Percentiles rank a stretch among this genome's conserved stretches.
These are phyloP conservation scores for Chelonus insularis DNA, from an alignment of 1,140 invertebrate species.

Conservation along the genomic window DNA sequence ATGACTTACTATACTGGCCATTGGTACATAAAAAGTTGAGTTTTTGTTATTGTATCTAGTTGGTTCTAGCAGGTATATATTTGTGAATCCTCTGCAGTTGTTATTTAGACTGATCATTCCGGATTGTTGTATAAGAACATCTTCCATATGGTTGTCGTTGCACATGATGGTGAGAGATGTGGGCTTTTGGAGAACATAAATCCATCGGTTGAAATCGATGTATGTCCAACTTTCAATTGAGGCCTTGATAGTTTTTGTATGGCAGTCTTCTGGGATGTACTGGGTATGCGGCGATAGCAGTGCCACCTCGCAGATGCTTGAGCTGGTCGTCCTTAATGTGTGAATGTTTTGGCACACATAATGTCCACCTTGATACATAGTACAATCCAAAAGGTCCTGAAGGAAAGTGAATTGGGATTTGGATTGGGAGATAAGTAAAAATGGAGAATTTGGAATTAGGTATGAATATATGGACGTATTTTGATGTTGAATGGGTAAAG, in stretches of 20 bases:
- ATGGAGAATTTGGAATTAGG: too few relatives aligned
- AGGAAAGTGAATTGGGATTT: too few relatives aligned
- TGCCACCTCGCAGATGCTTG: neutral
- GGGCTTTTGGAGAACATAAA: slow-evolving; percentile 24
- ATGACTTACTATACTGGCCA: slow-evolving; percentile 7
- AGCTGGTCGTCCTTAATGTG: neutral
- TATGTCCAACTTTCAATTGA: slow-evolving; percentile 23
- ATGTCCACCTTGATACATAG: neutral
- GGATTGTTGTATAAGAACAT: slow-evolving; percentile 1
- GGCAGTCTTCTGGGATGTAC: slow-evolving; percentile 5
- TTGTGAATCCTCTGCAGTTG: slow-evolving; percentile 20
- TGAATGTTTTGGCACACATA: slow-evolving; percentile 9
- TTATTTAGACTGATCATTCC: slow-evolving; percentile 4
- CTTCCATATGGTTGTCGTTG: slow-evolving; percentile 5
- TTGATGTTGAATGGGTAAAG: too few relatives aligned
- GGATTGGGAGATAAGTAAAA: too few relatives aligned
- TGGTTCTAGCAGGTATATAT: slow-evolving; percentile 14
- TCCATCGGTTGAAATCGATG: slow-evolving; percentile 20
- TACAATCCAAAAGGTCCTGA: slow-evolving; percentile 18
- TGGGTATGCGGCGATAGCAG: neutral
- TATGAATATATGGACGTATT: too few relatives aligned
- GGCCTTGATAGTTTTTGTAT: slow-evolving; percentile 17
- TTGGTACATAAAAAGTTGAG: slow-evolving; percentile 18
- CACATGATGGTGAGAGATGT: slow-evolving; percentile 19
- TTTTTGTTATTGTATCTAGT: slow-evolving; percentile 2